A percentile compares a stretch with the other conserved stretches of the same genome.
Conservation (phyloP, 2,888 invertebrate species). For the Polyommatus iphigenia region DNA sequence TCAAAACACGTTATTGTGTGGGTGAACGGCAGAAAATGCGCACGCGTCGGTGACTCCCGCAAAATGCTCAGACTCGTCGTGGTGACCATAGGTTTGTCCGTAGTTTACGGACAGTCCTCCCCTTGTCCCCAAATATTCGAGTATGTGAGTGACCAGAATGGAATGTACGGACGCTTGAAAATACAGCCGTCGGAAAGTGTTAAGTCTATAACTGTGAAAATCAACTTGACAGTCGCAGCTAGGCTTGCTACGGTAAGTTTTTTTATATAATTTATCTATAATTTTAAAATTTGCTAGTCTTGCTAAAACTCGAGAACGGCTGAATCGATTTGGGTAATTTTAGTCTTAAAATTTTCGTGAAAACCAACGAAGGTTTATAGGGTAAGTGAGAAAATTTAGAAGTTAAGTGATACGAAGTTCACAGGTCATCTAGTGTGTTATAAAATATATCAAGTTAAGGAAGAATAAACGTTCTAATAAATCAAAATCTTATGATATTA, state of each 20-base stretch:
- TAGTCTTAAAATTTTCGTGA: too few species aligned
- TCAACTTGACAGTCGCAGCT: constrained; percentile 59
- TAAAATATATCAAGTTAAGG: neutral
- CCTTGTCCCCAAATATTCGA: constrained; percentile 63
- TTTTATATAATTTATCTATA: neutral
- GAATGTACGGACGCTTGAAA: constrained; percentile 54
- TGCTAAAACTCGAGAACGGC: too few species aligned
- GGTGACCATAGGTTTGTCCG: constrained; percentile 47
- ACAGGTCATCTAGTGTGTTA: too few species aligned
- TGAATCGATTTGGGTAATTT: too few species aligned
- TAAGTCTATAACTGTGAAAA: constrained; percentile 48
- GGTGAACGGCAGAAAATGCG: constrained; percentile 38
- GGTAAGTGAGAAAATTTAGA: too few species aligned
- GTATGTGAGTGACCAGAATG: constrained; percentile 52
- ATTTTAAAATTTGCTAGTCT: too few species aligned
- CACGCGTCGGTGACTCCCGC: constrained; percentile 32
- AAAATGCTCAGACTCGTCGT: constrained; percentile 45
- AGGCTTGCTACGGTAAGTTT: constrained; percentile 55
- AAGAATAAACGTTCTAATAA: neutral
- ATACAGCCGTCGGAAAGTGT: constrained; percentile 51
- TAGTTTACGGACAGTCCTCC: constrained; percentile 52
- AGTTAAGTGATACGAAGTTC: too few species aligned
- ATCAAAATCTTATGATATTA: neutral
- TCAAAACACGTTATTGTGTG: constrained; percentile 44
- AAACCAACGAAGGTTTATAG: too few species aligned